Evolutionary conservation across 2,113 vertebrate genomes (phyloP).

Genomic region (Arvicanthis niloticus): DNA sequence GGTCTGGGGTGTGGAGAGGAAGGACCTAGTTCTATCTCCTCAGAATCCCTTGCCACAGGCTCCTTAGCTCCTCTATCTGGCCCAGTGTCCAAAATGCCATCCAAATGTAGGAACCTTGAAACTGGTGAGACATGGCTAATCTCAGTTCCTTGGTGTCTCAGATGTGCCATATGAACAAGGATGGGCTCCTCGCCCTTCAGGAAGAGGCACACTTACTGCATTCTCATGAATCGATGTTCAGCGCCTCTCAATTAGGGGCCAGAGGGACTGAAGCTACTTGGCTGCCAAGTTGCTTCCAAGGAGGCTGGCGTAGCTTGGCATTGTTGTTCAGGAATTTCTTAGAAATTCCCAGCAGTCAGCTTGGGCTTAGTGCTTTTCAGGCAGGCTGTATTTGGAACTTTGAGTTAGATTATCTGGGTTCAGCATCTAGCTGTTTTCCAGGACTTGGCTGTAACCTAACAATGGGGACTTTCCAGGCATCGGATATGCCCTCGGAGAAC

Average conservation of each 20-base stretch:
- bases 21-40: rapidly evolving
- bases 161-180: background rate
- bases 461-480: background rate
- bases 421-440: background rate
- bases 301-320: background rate
- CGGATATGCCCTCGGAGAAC: background rate
- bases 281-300: background rate
- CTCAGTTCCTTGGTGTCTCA: background rate
- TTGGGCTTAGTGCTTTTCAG: background rate
- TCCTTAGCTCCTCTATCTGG: background rate
- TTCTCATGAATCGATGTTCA: background rate
- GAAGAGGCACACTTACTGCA: background rate
- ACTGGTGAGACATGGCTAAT: background rate
- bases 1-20: background rate
- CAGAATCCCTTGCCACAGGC: background rate
- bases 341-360: background rate
- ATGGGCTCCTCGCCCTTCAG: background rate
- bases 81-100: background rate
- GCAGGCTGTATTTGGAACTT: background rate
- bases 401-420: background rate
- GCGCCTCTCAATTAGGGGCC: background rate
- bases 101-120: background rate
- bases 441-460: background rate
- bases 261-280: background rate
- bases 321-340: background rate